phyloP scores from a whole-genome alignment of 1,140 invertebrate genomes.

The Hirudo medicinalis region DNA sequence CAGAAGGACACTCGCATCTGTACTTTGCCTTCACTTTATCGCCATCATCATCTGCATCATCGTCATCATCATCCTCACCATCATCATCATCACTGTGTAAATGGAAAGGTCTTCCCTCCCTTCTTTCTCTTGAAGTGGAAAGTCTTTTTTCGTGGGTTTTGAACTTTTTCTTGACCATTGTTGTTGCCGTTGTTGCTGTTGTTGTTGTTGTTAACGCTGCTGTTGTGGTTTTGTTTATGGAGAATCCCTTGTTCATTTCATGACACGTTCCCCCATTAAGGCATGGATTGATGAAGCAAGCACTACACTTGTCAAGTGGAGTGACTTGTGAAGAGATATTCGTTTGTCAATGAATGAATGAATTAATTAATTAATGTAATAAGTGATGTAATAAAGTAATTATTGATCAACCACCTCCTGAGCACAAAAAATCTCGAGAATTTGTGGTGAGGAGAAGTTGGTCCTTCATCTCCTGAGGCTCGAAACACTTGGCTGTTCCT shows the following conservation, averaged over 20 bases:
- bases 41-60: too few relatives aligned
- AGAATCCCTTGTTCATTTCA: neutral
- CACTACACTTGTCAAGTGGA: neutral
- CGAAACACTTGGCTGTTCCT: too few relatives aligned
- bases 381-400: neutral
- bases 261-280: neutral
- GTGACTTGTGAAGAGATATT: neutral
- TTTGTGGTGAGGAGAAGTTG: too few relatives aligned
- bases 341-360: neutral
- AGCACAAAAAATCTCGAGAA: too few relatives aligned
- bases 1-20: slow-evolving; percentile 20
- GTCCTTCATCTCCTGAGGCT: too few relatives aligned
- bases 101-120: too few relatives aligned
- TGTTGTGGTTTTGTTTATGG: neutral
- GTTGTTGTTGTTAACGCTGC: neutral
- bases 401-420: too few relatives aligned
- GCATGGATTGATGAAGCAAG: neutral
- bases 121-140: too few relatives aligned
- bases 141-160: too few relatives aligned
- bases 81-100: neutral
- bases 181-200: slow-evolving; percentile 1
- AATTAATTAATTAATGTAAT: slow-evolving; percentile 3
- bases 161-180: neutral
- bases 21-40: neutral
- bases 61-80: neutral